Evolutionary conservation across 2,888 invertebrate species (phyloP), one percentile per base, ranked within the genome.

Genomic region (Adelphocoris suturalis): DNA sequence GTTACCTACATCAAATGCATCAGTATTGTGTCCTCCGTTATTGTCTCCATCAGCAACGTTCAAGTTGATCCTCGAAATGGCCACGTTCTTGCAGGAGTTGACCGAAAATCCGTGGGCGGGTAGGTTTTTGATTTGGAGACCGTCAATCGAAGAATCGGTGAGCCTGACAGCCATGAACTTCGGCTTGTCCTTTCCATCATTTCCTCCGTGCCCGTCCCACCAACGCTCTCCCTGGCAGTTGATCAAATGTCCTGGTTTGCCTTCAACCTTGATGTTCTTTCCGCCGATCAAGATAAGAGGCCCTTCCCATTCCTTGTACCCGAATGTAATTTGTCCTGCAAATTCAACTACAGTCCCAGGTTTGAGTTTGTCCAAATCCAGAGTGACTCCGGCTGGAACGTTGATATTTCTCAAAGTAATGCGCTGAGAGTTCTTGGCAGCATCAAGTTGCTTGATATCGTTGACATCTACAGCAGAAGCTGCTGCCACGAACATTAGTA

Each of bases 11-110:
- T 85, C 85, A n/a, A 85, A 85, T n/a, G 46, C 85, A 61, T 85
- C 85, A 28, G 85, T 85, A 37, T 85, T 85, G 61, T 85, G 85
- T 4, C 85, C 85, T 12, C 85, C 85, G 48, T 19, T 82, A 4
- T 5, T 19, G 52, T 48, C 19, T 48, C 82, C 82, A 13, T 52
- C 48, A 19, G 19, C 16, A 27, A 16, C 47, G 82, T 82, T 23
- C 16, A 82, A 47, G 11, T 16, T 52, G 48, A 82, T 82, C 12
- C 14, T 14, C 23, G 52, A 16, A 19, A 52, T 55, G 0, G 5
- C 27, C 23, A 82, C 48, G 16, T 82, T 47, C 23, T 52, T 82
- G 52, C 82, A 82, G 0, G 52, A 19, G 52, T 52, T 52, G 4
- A 82, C 27, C 3, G 82, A 48, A 14, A 82, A n/a, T 82, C 52